Conservation (phyloP, 2,797 vertebrate species). For the Centroberyx gerrardi region DNA sequence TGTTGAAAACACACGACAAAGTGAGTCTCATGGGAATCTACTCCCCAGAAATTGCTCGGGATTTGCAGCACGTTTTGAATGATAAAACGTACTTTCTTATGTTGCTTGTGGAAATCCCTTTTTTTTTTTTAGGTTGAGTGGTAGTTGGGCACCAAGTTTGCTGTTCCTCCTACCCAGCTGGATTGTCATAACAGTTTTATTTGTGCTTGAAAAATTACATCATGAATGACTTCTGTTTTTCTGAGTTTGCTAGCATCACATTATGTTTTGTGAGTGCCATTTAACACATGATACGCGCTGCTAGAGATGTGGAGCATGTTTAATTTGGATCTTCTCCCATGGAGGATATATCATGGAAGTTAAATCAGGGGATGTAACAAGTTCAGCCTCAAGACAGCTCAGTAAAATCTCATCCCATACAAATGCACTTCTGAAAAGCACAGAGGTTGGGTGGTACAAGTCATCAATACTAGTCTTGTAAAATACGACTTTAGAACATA, state of each 20-base stretch:
- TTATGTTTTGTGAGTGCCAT: not conserved
- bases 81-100: constrained; percentile 12
- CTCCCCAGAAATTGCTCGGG: constrained; percentile 19
- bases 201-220: not conserved
- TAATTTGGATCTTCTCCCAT: too few relatives aligned
- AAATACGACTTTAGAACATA: too few relatives aligned
- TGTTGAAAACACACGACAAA: constrained; percentile 28
- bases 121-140: too few relatives aligned
- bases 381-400: too few relatives aligned
- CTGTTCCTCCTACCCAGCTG: not conserved
- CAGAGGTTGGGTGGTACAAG: too few relatives aligned
- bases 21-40: constrained; percentile 16
- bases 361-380: too few relatives aligned
- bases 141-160: not conserved
- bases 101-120: constrained; percentile 12
- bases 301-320: not conserved
- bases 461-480: too few relatives aligned
- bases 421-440: too few relatives aligned
- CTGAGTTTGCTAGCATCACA: not conserved
- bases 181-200: not conserved
- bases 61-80: too few relatives aligned
- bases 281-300: not conserved
- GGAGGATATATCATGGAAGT: too few relatives aligned
- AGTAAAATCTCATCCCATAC: too few relatives aligned
- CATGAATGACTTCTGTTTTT: not conserved